Percentiles rank a stretch among this genome's conserved stretches.
Evolutionary conservation across 2,888 invertebrate genomes (phyloP).

Genomic region (Caenorhabditis sp.): DNA sequence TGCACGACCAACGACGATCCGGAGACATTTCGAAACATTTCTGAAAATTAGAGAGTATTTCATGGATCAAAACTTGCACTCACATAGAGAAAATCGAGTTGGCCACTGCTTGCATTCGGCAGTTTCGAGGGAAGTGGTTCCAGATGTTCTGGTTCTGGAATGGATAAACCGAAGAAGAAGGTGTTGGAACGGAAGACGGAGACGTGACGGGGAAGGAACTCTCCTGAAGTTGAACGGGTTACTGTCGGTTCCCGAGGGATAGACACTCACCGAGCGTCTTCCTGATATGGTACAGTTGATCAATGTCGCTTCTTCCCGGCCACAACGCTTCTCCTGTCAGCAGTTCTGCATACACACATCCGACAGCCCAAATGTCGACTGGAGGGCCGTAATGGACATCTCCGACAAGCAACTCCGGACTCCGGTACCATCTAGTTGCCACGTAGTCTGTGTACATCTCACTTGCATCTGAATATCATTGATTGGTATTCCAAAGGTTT

Average conservation of each 20-base stretch:
- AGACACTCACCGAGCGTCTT: conserved; percentile 91
- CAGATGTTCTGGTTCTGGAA: conserved; percentile 92
- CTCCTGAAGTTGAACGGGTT: conserved; percentile 86
- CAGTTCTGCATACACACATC: conserved; percentile 86
- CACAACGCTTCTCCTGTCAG: conserved; percentile 90
- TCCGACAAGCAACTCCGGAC: conserved; percentile 92
- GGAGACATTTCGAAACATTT: conserved; percentile 98
- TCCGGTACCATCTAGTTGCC: conserved; percentile 97
- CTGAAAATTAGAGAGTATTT: conserved; percentile 84
- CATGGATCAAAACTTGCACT: neutral
- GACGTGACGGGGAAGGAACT: conserved; percentile 94
- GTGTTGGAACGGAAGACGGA: conserved; percentile 96
- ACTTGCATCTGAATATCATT: conserved; percentile 87
- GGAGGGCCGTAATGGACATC: conserved; percentile 88
- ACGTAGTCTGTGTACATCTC: conserved; percentile 99
- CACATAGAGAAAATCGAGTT: conserved; percentile 92
- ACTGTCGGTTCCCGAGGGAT: too few species aligned
- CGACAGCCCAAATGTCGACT: conserved; percentile 99
- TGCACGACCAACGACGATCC: conserved; percentile 92
- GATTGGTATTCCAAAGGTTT: neutral
- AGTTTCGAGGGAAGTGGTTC: conserved; percentile 92
- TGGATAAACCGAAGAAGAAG: conserved; percentile 93
- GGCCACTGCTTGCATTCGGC: conserved; percentile 88
- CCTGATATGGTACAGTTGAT: conserved; percentile 96
- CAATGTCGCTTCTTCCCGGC: conserved; percentile 99